Conservation (phyloP, 2,797 vertebrate species). For the Gymnodraco acuticeps region DNA sequence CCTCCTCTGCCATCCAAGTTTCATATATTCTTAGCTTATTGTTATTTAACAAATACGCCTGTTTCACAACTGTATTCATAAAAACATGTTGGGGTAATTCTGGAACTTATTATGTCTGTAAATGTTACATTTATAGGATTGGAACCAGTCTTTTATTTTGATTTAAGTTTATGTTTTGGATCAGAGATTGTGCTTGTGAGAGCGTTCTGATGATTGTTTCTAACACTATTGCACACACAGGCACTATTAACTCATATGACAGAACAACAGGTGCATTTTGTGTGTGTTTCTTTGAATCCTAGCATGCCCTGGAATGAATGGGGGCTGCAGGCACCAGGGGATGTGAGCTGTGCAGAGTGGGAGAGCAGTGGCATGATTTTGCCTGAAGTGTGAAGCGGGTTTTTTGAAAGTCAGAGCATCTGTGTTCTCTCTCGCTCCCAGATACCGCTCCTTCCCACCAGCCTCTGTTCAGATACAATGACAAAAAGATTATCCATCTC, state of each 20-base stretch:
- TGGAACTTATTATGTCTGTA: background rate
- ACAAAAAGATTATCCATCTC: slow-evolving; percentile 14
- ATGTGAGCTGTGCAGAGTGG: slow-evolving; percentile 49
- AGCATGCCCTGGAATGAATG: slow-evolving; percentile 21
- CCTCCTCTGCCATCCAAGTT: background rate
- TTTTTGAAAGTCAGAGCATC: slow-evolving; percentile 68
- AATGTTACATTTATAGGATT: background rate
- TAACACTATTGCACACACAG: background rate
- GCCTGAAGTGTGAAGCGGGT: slow-evolving; percentile 54
- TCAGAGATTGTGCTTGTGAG: slow-evolving; percentile 1
- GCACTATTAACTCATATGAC: background rate
- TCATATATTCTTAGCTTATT: background rate
- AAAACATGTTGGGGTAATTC: background rate
- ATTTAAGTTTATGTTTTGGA: slow-evolving; percentile 7
- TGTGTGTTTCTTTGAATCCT: slow-evolving; percentile 16
- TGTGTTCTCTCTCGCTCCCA: slow-evolving; percentile 58
- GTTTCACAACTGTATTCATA: background rate
- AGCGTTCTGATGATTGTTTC: background rate
- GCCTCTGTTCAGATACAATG: slow-evolving; percentile 48
- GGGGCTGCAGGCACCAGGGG: slow-evolving; percentile 25
- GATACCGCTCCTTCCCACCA: slow-evolving; percentile 51
- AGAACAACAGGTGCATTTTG: slow-evolving; percentile 15
- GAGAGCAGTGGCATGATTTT: slow-evolving; percentile 49
- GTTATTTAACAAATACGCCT: background rate
- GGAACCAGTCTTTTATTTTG: background rate